Evolutionary conservation across 2,797 vertebrate species (phyloP), one percentile per base, ranked within the genome.

Genomic region (Pygocentrus nattereri): DNA sequence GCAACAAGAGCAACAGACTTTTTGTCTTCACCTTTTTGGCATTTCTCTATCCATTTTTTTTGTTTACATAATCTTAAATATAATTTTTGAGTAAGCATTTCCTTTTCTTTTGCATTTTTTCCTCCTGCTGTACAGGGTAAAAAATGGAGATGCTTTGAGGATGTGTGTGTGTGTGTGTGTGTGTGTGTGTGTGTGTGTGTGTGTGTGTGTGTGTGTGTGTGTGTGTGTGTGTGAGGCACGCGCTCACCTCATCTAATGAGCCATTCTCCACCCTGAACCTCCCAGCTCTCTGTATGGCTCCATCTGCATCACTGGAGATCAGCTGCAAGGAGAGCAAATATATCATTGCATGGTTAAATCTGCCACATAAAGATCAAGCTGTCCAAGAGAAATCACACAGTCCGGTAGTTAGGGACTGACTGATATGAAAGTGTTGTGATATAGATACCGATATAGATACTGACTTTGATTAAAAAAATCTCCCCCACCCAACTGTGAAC

Each of bases 221-320:
- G 58, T 54, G 34, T 21, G 25, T 44, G 38, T 52, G 41, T 34
- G 62, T 56, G 38, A 65, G 61, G 61, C 23, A 5, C 2, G 7
- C 75, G 23, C 47, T 67, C 79, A 99, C 98, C 95, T 99, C 97
- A 86, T 97, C 96, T 27, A 96, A 92, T 0, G 98, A 98, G 74
- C 98, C 97, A 0, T 99, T 99, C 93, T 99, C 98, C 93, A 99
- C 98, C 74, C 98, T 94, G 93, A 99, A 99, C 86, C 98, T 95
- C n/a, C 98, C 98, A 15, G 98, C 98, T 92, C 98, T 95, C 91
- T 99, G 98, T 90, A 99, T 99, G 85, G 98, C 98, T 91, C 98
- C 98, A 88, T 99, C 98, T 30, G 98, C 98, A 84, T 99, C 98
- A 76, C 98, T 99, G 91, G 97, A 98, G 89, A 99, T 99, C 89